phyloP scores from a whole-genome alignment of 2,797 vertebrate species.

The Myotis vivesi region DNA sequence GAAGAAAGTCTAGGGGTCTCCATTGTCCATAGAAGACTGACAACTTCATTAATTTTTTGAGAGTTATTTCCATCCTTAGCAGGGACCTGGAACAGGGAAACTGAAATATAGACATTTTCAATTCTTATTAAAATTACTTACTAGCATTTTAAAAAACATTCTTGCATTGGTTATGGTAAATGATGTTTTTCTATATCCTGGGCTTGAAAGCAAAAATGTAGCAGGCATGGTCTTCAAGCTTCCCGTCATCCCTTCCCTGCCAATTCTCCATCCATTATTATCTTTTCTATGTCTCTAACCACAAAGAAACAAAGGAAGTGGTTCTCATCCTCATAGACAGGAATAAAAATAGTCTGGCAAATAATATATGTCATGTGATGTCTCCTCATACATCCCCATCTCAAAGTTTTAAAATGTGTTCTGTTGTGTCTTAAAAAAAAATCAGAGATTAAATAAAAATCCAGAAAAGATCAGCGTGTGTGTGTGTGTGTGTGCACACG shows the following conservation, averaged over 20 bases:
- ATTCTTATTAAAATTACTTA: constrained; percentile 3
- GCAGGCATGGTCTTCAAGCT: not conserved
- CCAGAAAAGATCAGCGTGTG: not conserved
- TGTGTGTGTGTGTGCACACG: not conserved
- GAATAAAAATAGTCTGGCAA: not conserved
- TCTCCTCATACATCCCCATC: not conserved
- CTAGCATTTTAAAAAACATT: not conserved
- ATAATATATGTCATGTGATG: not conserved
- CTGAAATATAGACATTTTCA: not conserved
- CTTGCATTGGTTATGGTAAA: not conserved
- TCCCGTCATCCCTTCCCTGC: not conserved
- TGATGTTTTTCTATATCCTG: not conserved
- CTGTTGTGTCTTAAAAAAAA: not conserved
- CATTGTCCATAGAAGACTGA: not conserved
- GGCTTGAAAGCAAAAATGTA: not conserved
- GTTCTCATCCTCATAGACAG: not conserved
- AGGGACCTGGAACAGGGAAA: not conserved
- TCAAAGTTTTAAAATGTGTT: not conserved
- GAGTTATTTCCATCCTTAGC: not conserved
- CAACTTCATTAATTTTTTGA: not conserved
- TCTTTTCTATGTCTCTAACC: not conserved
- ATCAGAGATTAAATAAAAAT: not conserved
- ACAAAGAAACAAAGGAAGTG: not conserved
- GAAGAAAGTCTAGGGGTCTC: not conserved
- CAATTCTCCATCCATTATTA: not conserved